Evolutionary conservation across 2,888 invertebrate genomes (phyloP).

Genomic region (Mythimna pallens): DNA sequence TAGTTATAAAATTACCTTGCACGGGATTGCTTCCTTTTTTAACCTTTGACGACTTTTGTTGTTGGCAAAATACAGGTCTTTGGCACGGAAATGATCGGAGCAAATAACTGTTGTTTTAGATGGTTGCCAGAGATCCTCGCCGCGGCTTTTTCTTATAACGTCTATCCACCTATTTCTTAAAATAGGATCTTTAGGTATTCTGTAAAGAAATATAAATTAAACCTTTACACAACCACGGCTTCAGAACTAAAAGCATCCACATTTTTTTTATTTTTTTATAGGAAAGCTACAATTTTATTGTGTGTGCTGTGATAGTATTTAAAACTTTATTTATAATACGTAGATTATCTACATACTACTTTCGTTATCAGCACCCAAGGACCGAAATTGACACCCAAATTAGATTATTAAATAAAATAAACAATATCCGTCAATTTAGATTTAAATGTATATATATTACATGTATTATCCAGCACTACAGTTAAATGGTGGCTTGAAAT

Average conservation of each 20-base stretch:
- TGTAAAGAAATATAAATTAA: constrained; percentile 20
- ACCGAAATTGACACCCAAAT: constrained; percentile 10
- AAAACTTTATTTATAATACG: not conserved
- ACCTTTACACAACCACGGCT: constrained; percentile 1
- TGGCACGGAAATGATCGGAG: constrained; percentile 45
- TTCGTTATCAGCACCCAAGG: constrained; percentile 11
- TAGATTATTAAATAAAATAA: constrained; percentile 13
- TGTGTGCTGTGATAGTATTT: too few species aligned
- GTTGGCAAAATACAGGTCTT: constrained; percentile 27
- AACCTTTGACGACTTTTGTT: constrained; percentile 45
- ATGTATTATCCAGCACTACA: not conserved
- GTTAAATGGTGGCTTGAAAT: not conserved
- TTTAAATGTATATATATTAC: constrained; percentile 1
- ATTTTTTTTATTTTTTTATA: too few species aligned
- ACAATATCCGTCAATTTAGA: not conserved
- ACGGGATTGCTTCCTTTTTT: constrained; percentile 49
- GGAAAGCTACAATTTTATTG: too few species aligned
- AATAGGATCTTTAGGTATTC: constrained; percentile 39
- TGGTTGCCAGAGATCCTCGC: constrained; percentile 48
- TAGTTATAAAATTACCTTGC: constrained; percentile 40
- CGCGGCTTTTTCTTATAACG: constrained; percentile 51
- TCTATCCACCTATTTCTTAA: constrained; percentile 43
- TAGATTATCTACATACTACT: constrained; percentile 5
- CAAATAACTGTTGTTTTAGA: constrained; percentile 48
- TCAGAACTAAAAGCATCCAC: not conserved